Evolutionary conservation across 1,140 invertebrate species (phyloP).

Genomic region (Neodiprion pinetum): DNA sequence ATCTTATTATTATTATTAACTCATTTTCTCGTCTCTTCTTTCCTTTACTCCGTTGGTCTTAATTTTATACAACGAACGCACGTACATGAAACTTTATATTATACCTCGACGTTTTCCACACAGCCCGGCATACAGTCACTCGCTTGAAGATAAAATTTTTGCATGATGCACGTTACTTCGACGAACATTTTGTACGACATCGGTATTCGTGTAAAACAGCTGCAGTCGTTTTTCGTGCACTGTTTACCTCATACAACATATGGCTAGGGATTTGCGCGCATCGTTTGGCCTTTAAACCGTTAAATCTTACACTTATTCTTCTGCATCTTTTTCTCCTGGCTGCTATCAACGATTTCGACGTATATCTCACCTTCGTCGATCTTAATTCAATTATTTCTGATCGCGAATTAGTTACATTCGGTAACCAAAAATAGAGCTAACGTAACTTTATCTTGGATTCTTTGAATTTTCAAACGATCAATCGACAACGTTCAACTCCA

Average conservation of each 20-base stretch:
- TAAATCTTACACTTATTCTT: too few relatives aligned
- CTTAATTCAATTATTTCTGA: too few relatives aligned
- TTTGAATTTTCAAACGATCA: too few relatives aligned
- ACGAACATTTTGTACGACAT: constrained; percentile 58
- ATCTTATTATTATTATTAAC: background rate
- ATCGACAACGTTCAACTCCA: too few relatives aligned
- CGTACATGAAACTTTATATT: constrained; percentile 2
- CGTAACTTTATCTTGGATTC: too few relatives aligned
- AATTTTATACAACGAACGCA: background rate
- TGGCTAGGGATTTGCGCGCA: background rate
- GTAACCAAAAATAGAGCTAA: too few relatives aligned
- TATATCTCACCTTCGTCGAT: too few relatives aligned
- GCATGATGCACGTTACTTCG: constrained; percentile 24
- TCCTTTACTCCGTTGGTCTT: background rate
- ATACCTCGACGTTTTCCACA: too few relatives aligned
- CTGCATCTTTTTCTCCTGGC: background rate
- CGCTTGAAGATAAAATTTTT: too few relatives aligned
- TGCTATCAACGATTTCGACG: background rate
- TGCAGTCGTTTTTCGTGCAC: constrained; percentile 44
- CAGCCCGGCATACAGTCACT: too few relatives aligned
- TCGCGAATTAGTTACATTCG: too few relatives aligned
- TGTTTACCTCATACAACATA: background rate
- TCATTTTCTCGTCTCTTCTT: background rate
- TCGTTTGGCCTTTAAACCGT: background rate
- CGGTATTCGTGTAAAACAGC: constrained; percentile 60